Percentiles rank a stretch among this genome's conserved stretches.
phyloP scores from a whole-genome alignment of 2,113 vertebrate genomes.

The Grantiella picta region DNA sequence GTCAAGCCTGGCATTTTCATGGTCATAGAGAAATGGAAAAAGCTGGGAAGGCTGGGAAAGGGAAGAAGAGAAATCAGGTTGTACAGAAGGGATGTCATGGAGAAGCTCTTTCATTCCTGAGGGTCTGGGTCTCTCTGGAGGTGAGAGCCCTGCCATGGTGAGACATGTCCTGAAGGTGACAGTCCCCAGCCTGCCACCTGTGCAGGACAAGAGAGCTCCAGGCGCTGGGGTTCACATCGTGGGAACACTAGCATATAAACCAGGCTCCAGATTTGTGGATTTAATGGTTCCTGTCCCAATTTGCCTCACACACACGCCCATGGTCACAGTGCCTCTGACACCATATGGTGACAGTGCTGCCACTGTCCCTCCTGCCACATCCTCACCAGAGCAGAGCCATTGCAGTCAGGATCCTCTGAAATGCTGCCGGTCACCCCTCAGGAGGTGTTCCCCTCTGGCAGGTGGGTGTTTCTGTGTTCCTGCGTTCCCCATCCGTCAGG shows the following conservation, averaged over 20 bases:
- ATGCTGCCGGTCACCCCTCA: fast-evolving
- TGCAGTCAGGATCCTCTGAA: neutral
- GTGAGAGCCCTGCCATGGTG: too few species aligned
- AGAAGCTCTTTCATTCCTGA: neutral
- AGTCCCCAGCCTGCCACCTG: neutral
- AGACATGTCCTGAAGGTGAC: neutral
- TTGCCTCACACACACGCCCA: fast-evolving
- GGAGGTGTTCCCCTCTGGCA: neutral
- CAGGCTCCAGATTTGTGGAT: fast-evolving
- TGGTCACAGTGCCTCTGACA: fast-evolving
- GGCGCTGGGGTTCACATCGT: fast-evolving
- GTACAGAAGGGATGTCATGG: fast-evolving
- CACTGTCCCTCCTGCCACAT: neutral
- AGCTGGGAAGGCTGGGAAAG: neutral
- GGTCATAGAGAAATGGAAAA: too few species aligned
- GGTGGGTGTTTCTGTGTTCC: too few species aligned
- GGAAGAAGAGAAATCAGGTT: neutral
- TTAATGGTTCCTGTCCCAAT: fast-evolving
- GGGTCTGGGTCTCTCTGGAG: neutral
- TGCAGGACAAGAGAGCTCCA: neutral
- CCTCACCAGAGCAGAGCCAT: fast-evolving
- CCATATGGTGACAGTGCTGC: fast-evolving
- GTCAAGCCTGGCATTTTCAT: neutral
- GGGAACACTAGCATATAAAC: neutral
- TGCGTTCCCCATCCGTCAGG: too few species aligned